Percentiles rank a stretch among this genome's conserved stretches.
These are phyloP conservation scores for Microtus richardsoni DNA, from an alignment of 2,113 vertebrate species.

Conservation along the genomic window DNA sequence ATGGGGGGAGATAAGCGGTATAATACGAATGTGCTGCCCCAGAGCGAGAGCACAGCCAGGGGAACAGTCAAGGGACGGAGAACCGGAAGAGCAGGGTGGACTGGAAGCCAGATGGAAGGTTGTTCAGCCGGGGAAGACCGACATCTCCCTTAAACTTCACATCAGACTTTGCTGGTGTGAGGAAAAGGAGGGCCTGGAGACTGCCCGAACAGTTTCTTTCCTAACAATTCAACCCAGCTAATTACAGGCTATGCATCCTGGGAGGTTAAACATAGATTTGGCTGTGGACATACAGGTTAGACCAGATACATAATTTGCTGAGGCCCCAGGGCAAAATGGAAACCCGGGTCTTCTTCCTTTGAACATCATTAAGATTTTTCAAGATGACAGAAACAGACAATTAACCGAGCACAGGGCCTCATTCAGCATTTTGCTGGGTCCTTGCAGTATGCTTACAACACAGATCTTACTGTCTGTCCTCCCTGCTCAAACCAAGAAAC, in stretches of 20 bases:
- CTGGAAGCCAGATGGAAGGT: neutral
- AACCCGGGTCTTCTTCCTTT: neutral
- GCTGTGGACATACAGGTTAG: neutral
- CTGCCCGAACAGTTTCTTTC: neutral
- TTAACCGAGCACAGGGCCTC: neutral
- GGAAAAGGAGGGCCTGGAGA: neutral
- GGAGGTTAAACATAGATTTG: neutral
- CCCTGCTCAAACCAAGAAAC: conserved; percentile 24
- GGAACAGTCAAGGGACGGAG: neutral
- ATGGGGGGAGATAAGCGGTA: neutral
- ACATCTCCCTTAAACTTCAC: neutral
- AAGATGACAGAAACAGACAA: neutral
- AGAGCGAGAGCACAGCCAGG: neutral
- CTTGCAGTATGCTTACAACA: neutral
- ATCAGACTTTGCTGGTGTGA: neutral
- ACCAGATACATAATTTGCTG: neutral
- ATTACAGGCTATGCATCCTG: neutral
- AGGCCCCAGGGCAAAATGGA: neutral
- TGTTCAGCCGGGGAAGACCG: neutral
- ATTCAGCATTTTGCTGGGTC: neutral
- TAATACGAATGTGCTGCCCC: neutral
- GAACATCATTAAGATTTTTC: conserved; percentile 8
- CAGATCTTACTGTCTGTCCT: neutral
- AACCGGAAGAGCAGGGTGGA: neutral
- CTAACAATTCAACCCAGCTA: conserved; percentile 16